These are phyloP conservation scores for Anabacerthia variegaticeps DNA, from an alignment of 2,797 vertebrate genomes.

Conservation along the genomic window DNA sequence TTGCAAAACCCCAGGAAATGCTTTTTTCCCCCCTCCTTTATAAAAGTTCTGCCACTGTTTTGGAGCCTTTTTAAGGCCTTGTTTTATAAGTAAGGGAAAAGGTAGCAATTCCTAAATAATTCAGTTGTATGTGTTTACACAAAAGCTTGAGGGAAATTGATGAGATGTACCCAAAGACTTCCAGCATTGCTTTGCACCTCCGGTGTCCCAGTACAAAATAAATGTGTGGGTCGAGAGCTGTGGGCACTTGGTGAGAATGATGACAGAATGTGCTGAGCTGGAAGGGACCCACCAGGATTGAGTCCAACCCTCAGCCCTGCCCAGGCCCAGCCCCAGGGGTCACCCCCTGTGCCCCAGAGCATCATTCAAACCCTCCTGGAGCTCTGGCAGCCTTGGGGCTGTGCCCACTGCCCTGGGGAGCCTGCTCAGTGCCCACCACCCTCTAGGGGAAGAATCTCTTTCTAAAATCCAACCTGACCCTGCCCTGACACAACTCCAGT, in stretches of 20 bases:
- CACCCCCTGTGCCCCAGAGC: neutral
- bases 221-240: neutral
- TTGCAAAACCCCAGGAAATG: neutral
- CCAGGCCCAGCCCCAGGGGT: neutral
- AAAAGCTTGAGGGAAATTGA: neutral
- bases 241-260: fast-evolving
- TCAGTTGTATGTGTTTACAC: neutral
- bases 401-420: neutral
- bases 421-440: neutral
- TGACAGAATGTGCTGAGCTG: no score
- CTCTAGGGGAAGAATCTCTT: neutral
- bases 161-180: neutral
- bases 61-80: neutral
- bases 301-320: neutral
- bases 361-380: neutral
- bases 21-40: neutral
- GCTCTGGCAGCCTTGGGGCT: neutral
- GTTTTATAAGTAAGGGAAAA: neutral
- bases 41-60: neutral
- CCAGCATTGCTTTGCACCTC: neutral
- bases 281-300: neutral
- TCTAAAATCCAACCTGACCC: neutral
- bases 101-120: neutral
- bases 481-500: neutral
- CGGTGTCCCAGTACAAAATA: neutral